Evolutionary conservation across 2,888 invertebrate genomes (phyloP), one percentile per base, ranked within the genome.

Genomic region (Idaea straminata): DNA sequence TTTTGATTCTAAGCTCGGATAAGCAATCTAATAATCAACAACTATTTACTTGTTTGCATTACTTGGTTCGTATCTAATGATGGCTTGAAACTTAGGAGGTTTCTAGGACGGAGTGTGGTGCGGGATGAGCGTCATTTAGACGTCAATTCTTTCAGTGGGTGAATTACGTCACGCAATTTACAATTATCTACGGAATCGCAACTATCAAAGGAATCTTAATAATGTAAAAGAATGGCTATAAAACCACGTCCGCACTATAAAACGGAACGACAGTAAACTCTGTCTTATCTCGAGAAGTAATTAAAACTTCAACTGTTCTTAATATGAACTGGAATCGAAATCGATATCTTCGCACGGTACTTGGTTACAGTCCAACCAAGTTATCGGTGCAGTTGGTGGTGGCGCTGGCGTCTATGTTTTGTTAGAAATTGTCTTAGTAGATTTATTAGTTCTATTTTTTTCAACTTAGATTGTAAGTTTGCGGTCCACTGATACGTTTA

Each of bases 241-340:
- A 47, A 47, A 47, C 47, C 47, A 47, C 47, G 47, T 47, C 13
- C 47, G 47, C 47, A 47, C 47, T 47, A 47, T 47, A 47, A 47
- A 47, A 47, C 47, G 47, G 47, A 10, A 47, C 47, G 47, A 47
- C 47, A 47, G 6, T 47, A 47, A 47, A 47, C 47, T 47, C 10
- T 47, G 10, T 47, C 47, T 47, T 47, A 47, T 47, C 47, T 10
- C 13, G 13, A 47, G 47, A 47, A 7, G 47, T 47, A 47, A 47
- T 47, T 47, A 47, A 47, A 47, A 47, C 47, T 47, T 47, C 47
- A 47, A 47, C 47, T 47, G 47, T 47, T 47, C 47, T 47, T 47
- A 47, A 47, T 47, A 47, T 47, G 47, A 47, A 47, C 10, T 47
- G 6, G 47, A 47, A 47, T 47, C 47, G 47, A 47, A 47, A 47